Conservation (phyloP, 1,140 invertebrate species). For the Bombus polaris region DNA sequence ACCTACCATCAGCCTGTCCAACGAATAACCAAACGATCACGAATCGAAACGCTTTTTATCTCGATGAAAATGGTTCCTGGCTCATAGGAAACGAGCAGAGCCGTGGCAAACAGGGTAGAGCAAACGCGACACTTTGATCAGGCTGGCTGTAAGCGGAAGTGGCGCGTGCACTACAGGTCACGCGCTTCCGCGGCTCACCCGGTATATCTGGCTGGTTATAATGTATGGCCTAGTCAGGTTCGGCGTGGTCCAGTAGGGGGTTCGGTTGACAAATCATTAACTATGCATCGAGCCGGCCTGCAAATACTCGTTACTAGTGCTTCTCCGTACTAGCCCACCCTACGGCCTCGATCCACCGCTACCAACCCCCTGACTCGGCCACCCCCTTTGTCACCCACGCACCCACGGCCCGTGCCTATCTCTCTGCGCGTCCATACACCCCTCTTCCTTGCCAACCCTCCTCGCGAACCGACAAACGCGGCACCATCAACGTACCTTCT, state of each 20-base stretch:
- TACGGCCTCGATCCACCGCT: slow-evolving; percentile 51
- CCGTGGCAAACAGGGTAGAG: slow-evolving; percentile 48
- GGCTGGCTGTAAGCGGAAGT: slow-evolving; percentile 33
- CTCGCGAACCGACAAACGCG: slow-evolving; percentile 52
- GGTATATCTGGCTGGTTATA: slow-evolving; percentile 78
- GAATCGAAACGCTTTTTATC: slow-evolving; percentile 9
- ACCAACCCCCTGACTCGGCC: slow-evolving; percentile 47
- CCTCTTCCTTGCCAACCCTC: slow-evolving; percentile 17
- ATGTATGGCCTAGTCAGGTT: slow-evolving; percentile 80
- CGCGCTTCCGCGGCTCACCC: slow-evolving; percentile 62
- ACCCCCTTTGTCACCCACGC: slow-evolving; percentile 46
- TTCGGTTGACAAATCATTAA: slow-evolving; percentile 83
- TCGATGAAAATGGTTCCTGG: neutral
- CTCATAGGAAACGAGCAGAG: neutral
- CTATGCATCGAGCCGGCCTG: slow-evolving; percentile 83
- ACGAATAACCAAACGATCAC: neutral
- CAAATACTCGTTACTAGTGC: slow-evolving; percentile 83
- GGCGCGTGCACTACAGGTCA: slow-evolving; percentile 26
- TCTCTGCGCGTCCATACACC: slow-evolving; percentile 20
- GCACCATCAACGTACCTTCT: slow-evolving; percentile 52
- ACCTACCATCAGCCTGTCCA: neutral
- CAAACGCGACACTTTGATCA: slow-evolving; percentile 68
- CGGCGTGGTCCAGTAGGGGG: slow-evolving; percentile 72
- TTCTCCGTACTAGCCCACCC: slow-evolving; percentile 69
- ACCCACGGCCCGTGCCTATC: slow-evolving; percentile 33